Evolutionary conservation across 2,113 vertebrate genomes (phyloP).

Genomic region (Macheiramphus alcinus): DNA sequence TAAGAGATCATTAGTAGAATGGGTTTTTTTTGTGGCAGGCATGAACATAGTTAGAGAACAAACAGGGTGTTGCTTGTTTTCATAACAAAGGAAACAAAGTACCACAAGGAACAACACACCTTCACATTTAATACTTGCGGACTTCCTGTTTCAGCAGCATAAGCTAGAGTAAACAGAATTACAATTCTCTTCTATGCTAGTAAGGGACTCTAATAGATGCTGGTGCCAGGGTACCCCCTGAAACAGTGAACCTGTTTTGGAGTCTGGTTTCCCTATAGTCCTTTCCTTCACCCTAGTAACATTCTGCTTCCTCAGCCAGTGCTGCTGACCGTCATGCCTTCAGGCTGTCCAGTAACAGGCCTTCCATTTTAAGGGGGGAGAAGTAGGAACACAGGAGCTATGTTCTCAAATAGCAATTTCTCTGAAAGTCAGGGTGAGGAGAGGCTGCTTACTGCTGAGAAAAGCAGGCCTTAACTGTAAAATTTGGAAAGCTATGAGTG

Average conservation of each 20-base stretch:
- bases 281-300: background rate
- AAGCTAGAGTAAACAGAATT: background rate
- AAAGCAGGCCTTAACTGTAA: slow-evolving; percentile 1
- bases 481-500: background rate
- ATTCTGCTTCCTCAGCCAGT: background rate
- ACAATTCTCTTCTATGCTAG: background rate
- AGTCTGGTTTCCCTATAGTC: background rate
- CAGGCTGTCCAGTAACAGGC: background rate
- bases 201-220: background rate
- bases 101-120: background rate
- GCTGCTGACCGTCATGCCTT: background rate
- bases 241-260: background rate
- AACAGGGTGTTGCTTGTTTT: background rate
- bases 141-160: background rate
- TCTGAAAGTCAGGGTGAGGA: background rate
- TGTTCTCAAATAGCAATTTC: background rate
- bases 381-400: background rate
- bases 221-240: background rate
- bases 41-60: background rate
- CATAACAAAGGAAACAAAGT: background rate
- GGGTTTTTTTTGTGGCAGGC: background rate
- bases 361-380: background rate
- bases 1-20: background rate
- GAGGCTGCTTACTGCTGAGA: background rate
- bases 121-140: background rate